Evolutionary conservation across 1,140 invertebrate genomes (phyloP), one percentile per base, ranked within the genome.

Genomic region (Vanessa atalanta): DNA sequence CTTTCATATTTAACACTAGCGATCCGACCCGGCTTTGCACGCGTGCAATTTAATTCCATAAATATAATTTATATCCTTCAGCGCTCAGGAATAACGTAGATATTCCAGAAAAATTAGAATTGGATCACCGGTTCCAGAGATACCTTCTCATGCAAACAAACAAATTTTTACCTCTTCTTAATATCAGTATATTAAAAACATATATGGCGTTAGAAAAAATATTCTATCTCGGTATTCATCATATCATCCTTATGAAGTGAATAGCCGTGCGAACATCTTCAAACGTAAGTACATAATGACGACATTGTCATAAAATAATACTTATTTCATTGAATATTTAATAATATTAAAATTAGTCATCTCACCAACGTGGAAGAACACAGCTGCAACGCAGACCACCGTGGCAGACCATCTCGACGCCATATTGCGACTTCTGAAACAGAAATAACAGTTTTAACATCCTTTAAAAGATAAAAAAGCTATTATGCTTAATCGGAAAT

Each of bases 381-480:
- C 16, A 48, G 71, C 47, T 50, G 77, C 47, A 26, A 72, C 64
- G 65, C 79, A 80, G n/a, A 78, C 12, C 63, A 76, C 72, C 47
- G 75, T 47, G 11, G 76, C 51, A 53, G 78, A 57, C 80, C 80
- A 82, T 73, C 65, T 70, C 65, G 73, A 76, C 73, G 76, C 65
- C 80, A 82, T 82, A 16, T 68, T 78, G 73, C 65, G 63, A 51
- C 50, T 75, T 66, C 80, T 82, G 78, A 2, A 80, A 81, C 64
- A 13, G 76, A 75, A 65, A 43, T 60, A 72, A 63, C 6, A 16
- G 11, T 15, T 50, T 70, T 20, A 48, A 23, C 14, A 13, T n/a
- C n/a, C 47, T 51, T 23, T 7, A 50, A 48, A 65, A 26, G 14
- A 51, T 51, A 68, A 68, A 16, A 23, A 43, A 57, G 6, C 12